A percentile compares a stretch with the other conserved stretches of the same genome.
These are phyloP conservation scores for Metalampra italica DNA, from an alignment of 2,888 invertebrate genomes.

Conservation along the genomic window DNA sequence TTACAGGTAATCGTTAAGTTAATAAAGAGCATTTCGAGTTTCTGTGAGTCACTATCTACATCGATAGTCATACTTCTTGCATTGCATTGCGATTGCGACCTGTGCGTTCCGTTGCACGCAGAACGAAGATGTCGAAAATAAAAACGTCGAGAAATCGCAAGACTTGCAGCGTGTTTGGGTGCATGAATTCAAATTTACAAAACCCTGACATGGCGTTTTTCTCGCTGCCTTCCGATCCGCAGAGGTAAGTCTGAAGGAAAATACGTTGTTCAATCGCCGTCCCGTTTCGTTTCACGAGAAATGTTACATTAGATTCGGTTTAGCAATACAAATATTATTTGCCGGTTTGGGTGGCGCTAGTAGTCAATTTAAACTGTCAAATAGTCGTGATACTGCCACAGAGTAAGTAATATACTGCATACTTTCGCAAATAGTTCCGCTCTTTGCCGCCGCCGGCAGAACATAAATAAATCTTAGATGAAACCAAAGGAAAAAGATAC, in stretches of 20 bases:
- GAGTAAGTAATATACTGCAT: too few species aligned
- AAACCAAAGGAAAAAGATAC: too few species aligned
- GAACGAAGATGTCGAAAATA: neutral
- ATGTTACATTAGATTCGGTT: neutral
- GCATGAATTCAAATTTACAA: neutral
- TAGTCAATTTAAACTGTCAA: too few species aligned
- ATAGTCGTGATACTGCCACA: too few species aligned
- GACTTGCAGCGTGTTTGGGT: neutral
- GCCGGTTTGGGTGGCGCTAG: too few species aligned
- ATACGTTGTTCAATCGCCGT: too few species aligned
- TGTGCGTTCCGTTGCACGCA: neutral
- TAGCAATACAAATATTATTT: too few species aligned
- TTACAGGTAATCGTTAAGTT: neutral
- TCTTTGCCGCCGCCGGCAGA: too few species aligned
- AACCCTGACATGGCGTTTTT: neutral
- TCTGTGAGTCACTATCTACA: too few species aligned
- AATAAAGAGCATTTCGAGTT: too few species aligned
- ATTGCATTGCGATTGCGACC: neutral
- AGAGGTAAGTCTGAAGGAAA: neutral
- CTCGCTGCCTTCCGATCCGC: neutral
- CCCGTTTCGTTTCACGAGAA: neutral
- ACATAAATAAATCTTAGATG: too few species aligned
- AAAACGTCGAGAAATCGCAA: neutral
- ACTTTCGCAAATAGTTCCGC: too few species aligned
- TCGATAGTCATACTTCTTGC: neutral